Evolutionary conservation across 2,113 vertebrate species (phyloP).

Genomic region (Amazona guildingii): DNA sequence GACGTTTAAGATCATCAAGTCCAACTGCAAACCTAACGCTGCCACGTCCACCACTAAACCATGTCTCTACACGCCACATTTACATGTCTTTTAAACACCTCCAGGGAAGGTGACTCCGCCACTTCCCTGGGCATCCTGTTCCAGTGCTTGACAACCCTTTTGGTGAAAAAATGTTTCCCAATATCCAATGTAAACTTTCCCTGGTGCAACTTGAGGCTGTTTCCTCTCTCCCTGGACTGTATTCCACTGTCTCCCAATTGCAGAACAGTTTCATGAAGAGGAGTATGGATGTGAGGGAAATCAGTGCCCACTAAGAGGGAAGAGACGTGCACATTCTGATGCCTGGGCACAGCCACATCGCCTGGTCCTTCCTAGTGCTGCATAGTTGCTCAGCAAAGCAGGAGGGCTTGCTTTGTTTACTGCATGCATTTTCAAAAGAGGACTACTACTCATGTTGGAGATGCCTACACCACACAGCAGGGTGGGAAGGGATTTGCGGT

Average conservation of each 20-base stretch:
- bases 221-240: neutral
- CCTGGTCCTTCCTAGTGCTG: rapidly evolving
- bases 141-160: neutral
- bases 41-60: neutral
- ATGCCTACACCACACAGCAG: neutral
- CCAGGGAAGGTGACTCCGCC: neutral
- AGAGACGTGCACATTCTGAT: neutral
- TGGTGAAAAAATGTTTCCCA: neutral
- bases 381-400: neutral
- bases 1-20: neutral
- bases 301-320: neutral
- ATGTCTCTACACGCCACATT: neutral
- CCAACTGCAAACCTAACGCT: neutral
- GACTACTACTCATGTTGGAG: neutral
- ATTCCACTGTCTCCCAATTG: neutral
- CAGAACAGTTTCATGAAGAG: neutral
- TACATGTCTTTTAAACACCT: neutral
- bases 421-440: neutral
- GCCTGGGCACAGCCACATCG: rapidly evolving
- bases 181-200: neutral
- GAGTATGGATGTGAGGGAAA: rapidly evolving
- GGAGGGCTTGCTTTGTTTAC: neutral
- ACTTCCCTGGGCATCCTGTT: neutral
- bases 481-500: neutral
- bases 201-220: neutral